These are phyloP conservation scores for Folsomia candida DNA, from an alignment of 2,888 invertebrate species.

Conservation along the genomic window DNA sequence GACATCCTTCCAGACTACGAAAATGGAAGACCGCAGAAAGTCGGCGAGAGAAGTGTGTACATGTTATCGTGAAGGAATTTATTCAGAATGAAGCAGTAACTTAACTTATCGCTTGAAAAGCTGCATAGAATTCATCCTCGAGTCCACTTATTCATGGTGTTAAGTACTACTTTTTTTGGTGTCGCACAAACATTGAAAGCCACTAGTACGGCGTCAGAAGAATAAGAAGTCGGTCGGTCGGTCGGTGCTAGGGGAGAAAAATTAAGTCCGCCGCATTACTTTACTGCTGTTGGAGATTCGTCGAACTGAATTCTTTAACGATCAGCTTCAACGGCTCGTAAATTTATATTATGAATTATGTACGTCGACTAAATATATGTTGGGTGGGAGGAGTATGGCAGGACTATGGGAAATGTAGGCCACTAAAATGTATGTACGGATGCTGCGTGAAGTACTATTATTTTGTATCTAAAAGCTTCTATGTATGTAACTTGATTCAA, in stretches of 20 bases:
- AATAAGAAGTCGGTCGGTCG: not conserved
- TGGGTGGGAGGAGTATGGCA: too few species aligned
- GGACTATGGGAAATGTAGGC: too few species aligned
- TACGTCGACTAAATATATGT: too few species aligned
- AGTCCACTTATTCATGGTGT: not conserved
- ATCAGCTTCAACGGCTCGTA: not conserved
- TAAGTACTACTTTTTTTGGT: not conserved
- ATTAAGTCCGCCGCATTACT: not conserved
- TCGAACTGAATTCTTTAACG: not conserved
- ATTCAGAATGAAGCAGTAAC: not conserved
- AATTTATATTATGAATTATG: conserved; percentile 3
- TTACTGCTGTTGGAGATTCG: not conserved
- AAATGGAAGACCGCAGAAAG: not conserved
- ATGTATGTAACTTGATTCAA: too few species aligned
- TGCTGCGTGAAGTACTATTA: too few species aligned
- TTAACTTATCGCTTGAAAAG: not conserved
- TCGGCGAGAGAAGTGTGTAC: not conserved
- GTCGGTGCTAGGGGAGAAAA: too few species aligned
- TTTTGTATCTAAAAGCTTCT: too few species aligned
- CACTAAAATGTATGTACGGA: too few species aligned
- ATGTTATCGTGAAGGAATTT: not conserved
- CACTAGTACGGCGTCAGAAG: not conserved
- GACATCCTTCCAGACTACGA: not conserved
- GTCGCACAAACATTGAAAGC: too few species aligned
- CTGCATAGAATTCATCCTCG: not conserved